Evolutionary conservation across 2,888 invertebrate species (phyloP), one percentile per base, ranked within the genome.

Genomic region (Onchidella celtica): DNA sequence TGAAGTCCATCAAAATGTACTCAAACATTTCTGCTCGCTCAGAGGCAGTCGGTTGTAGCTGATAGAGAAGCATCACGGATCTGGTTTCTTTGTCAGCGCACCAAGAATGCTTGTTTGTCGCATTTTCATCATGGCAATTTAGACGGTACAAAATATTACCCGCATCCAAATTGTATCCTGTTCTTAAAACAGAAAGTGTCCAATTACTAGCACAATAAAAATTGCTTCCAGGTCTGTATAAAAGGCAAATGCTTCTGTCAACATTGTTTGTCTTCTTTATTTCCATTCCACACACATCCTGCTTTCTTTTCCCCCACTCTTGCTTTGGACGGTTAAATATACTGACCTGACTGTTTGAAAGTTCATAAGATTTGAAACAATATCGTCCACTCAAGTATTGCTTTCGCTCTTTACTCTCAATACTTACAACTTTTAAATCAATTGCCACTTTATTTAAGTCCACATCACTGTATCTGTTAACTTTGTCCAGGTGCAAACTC

Each of bases 321-420:
- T 57, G 2, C n/a, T 55, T 21, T 34, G 72, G 76, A 21, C 63
- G 59, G 76, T 76, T 76, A 34, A 36, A 76, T 21, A 76, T 34
- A 9, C 24, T 40, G 2, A 76, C 32, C 17, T 55, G 6, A 66
- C 76, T 76, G 24, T 76, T 76, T 4, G 27, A 11, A 40, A 76
- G 40, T n/a, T 66, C 32, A 29, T 76, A 76, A 3, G 4, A 24
- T 34, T 36, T 32, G 0, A 6, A 9, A 38, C 76, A 76, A 55
- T 66, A 76, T 9, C 14, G 29, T 11, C 66, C 55, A 32, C 66
- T 66, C 1, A 76, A 27, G 34, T 66, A 76, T 3, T 47, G 27
- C 9, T 1, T 32, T 14, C 76, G 40, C 3, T 65, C 66, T 47
- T 9, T 55, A 66, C 76, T 76, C 32, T 47, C 76, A 55, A 76